A percentile compares a stretch with the other conserved stretches of the same genome.
These are phyloP conservation scores for Ariopsis seemanni DNA, from an alignment of 2,113 vertebrate genomes.

Conservation along the genomic window DNA sequence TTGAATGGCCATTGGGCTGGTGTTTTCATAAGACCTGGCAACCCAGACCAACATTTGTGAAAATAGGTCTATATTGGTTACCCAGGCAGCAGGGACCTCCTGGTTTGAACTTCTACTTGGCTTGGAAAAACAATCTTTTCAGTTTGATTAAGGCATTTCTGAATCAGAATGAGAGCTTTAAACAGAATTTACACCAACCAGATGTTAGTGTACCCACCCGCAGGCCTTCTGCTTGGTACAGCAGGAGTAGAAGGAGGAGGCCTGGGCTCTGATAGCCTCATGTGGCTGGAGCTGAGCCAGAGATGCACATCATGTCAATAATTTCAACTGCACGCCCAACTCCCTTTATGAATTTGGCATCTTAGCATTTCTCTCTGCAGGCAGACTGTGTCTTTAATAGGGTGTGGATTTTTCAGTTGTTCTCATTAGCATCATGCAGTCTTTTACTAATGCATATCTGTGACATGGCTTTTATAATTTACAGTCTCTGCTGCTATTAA, in stretches of 20 bases:
- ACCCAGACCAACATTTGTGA: neutral
- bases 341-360: conserved; percentile 13
- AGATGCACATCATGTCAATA: conserved; percentile 52
- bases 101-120: neutral
- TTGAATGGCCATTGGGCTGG: neutral
- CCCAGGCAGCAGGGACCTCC: neutral
- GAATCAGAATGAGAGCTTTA: conserved; percentile 52
- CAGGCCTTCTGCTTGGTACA: neutral
- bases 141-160: neutral
- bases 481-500: conserved; percentile 64
- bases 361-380: conserved; percentile 27
- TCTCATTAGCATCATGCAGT: conserved; percentile 63
- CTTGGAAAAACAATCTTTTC: neutral
- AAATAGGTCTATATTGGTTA: neutral
- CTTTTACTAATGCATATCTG: conserved; percentile 57
- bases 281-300: conserved; percentile 49
- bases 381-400: conserved; percentile 58
- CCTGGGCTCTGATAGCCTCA: conserved; percentile 52
- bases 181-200: conserved; percentile 53
- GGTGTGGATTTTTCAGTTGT: conserved; percentile 60
- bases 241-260: conserved; percentile 43
- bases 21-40: neutral
- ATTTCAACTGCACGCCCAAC: conserved; percentile 51
- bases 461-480: conserved; percentile 66
- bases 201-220: conserved; percentile 39